phyloP scores from a whole-genome alignment of 2,888 invertebrate genomes.

The Temnothorax ravouxi region DNA sequence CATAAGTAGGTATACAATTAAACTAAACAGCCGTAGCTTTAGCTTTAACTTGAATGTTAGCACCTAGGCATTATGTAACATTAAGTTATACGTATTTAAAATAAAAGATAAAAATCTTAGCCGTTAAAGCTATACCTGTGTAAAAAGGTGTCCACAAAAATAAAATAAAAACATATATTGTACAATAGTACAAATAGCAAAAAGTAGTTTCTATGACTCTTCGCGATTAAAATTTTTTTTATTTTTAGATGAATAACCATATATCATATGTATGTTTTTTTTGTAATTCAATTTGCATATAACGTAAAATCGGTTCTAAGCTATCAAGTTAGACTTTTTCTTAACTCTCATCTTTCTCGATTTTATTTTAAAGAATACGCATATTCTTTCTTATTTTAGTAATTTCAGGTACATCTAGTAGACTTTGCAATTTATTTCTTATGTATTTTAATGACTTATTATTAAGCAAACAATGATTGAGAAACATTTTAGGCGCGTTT shows the following conservation, averaged over 20 bases:
- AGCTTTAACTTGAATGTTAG: slow-evolving; percentile 84
- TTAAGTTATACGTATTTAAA: slow-evolving; percentile 86
- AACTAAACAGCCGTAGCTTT: slow-evolving; percentile 84
- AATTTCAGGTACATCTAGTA: slow-evolving; percentile 21
- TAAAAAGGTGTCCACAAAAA: slow-evolving; percentile 86
- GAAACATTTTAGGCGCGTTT: neutral
- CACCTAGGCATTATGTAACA: slow-evolving; percentile 85
- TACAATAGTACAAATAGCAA: slow-evolving; percentile 83
- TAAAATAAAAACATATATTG: slow-evolving; percentile 86
- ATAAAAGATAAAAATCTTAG: slow-evolving; percentile 79
- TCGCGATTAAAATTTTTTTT: neutral
- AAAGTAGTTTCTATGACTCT: slow-evolving; percentile 64
- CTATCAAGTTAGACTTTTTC: neutral
- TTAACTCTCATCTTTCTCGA: neutral
- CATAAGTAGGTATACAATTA: slow-evolving; percentile 86
- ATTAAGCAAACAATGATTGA: neutral
- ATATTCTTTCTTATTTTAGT: slow-evolving; percentile 7
- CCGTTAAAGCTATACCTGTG: slow-evolving; percentile 85
- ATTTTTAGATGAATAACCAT: neutral
- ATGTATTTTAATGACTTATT: neutral
- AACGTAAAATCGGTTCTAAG: neutral
- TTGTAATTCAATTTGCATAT: neutral
- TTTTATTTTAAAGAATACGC: neutral
- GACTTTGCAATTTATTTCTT: neutral
- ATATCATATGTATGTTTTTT: neutral